Evolutionary conservation across 2,113 vertebrate genomes (phyloP).

Genomic region (Neogobius melanostomus): DNA sequence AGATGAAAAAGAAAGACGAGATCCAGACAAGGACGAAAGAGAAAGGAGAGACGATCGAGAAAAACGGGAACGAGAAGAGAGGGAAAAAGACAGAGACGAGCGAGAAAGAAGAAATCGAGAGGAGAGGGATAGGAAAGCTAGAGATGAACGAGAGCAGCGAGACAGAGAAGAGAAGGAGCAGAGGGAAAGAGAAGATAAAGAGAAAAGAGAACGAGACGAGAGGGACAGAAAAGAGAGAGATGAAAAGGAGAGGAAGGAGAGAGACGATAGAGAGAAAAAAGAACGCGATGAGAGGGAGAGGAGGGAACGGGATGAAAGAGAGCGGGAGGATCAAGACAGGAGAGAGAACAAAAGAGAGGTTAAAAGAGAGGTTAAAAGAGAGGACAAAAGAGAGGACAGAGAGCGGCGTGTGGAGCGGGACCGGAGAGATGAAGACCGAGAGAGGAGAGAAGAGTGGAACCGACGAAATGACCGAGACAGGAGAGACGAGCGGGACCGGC

Average conservation of each 20-base stretch:
- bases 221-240: conserved; percentile 1
- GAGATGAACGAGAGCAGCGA: conserved; percentile 20
- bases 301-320: conserved; percentile 14
- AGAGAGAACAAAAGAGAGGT: not conserved
- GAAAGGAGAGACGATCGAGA: conserved; percentile 6
- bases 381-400: not conserved
- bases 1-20: conserved; percentile 20
- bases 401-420: not conserved
- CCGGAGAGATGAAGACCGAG: not conserved
- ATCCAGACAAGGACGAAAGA: conserved; percentile 13
- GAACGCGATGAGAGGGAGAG: conserved; percentile 18
- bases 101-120: conserved; percentile 27
- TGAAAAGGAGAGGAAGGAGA: conserved; percentile 18
- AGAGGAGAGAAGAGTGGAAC: not conserved
- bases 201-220: conserved; percentile 8
- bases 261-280: conserved; percentile 26
- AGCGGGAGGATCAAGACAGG: not conserved
- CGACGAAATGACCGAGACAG: not conserved
- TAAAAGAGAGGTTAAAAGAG: too few relatives aligned
- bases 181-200: conserved; percentile 6
- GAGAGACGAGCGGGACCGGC: conserved; percentile 6
- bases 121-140: conserved; percentile 14
- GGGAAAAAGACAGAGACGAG: conserved; percentile 10
- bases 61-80: conserved; percentile 9
- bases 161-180: conserved; percentile 36